Conservation (phyloP, 37 sponge, comb jelly and placozoan genomes). For the Hormiphora californensis region DNA sequence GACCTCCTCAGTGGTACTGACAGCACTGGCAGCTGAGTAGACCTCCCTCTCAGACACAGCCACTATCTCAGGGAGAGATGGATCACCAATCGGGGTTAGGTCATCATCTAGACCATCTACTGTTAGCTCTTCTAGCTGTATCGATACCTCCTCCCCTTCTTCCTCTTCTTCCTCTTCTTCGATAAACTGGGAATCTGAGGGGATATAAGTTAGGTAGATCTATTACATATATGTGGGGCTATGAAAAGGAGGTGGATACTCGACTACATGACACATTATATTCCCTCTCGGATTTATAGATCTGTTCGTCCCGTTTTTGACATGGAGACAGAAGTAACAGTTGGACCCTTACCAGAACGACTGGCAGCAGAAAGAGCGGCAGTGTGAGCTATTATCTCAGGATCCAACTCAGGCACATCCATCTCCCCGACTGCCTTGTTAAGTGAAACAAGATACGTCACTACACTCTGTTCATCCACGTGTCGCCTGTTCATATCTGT, state of each 20-base stretch:
- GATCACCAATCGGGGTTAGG: not conserved
- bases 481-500: not conserved
- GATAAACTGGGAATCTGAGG: not conserved
- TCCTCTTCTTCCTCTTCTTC: conserved; percentile 1
- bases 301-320: too few species aligned
- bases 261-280: too few species aligned
- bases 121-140: not conserved
- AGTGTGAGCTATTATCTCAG: not conserved
- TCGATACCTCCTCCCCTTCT: not conserved
- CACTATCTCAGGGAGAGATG: not conserved
- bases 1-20: too few species aligned
- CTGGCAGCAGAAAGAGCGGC: too few species aligned
- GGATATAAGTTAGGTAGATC: not conserved
- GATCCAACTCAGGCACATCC: not conserved
- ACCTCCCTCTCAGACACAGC: not conserved
- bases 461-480: conserved; percentile 20
- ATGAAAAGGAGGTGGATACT: too few species aligned
- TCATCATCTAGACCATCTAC: not conserved
- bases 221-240: too few species aligned
- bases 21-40: too few species aligned
- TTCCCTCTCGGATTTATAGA: too few species aligned
- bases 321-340: too few species aligned
- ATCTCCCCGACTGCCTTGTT: not conserved
- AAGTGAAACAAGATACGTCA: not conserved
- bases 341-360: too few species aligned